Percentiles rank a stretch among this genome's conserved stretches.
Conservation (phyloP, 1,140 invertebrate species). For the Parapsyche elsis region DNA sequence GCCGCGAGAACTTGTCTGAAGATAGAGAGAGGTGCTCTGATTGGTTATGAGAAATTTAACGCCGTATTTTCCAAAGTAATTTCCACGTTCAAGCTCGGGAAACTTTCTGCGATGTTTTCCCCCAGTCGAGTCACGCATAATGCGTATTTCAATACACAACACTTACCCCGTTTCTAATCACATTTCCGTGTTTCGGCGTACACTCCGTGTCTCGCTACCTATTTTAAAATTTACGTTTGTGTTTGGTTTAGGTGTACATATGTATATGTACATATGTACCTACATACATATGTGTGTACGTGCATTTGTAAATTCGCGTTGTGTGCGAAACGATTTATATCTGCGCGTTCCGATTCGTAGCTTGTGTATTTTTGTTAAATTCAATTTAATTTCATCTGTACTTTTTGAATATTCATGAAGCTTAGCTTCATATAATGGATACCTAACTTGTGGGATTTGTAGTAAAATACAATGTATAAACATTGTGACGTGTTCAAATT, state of each 20-base stretch:
- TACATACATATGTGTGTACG: neutral
- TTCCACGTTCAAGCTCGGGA: neutral
- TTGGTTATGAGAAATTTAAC: conserved; percentile 7
- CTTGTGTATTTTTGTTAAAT: neutral
- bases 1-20: neutral
- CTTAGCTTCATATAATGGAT: no score
- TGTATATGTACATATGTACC: neutral
- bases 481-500: no score
- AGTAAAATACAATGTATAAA: no score
- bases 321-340: neutral
- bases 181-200: conserved; percentile 4
- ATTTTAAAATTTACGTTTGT: neutral
- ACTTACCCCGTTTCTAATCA: conserved; percentile 8
- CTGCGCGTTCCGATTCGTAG: neutral
- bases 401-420: neutral
- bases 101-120: neutral
- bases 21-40: neutral
- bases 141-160: conserved; percentile 14
- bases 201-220: no score
- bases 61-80: conserved; percentile 5
- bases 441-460: no score
- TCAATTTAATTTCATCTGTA: neutral
- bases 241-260: neutral
- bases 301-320: neutral
- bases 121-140: neutral